Evolutionary conservation across 2,888 invertebrate genomes (phyloP), one percentile per base, ranked within the genome.

Genomic region (Atrina japonica): DNA sequence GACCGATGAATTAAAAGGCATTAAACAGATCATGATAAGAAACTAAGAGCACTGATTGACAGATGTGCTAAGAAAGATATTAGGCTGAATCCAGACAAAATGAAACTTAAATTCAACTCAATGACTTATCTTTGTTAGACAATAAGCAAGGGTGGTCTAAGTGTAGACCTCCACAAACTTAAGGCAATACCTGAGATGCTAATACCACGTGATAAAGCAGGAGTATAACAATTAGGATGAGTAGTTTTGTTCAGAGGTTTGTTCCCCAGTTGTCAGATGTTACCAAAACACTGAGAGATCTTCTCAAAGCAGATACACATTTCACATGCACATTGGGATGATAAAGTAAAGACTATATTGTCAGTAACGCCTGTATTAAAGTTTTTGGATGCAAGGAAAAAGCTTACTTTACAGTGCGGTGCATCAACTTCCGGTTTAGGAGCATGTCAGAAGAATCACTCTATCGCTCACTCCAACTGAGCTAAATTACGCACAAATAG

Each of bases 371-470:
- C 71, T 27, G 58, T 68, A 0, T 25, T 75, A 29, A 30, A 23
- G 11, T 50, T 21, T 25, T 50, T 50, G 14, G 50, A 53, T 41
- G n/a, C 41, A 63, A n/a, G 21, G 23, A 50, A 50, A 47, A 29
- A 30, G 40, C 45, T 35, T 41, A 21, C 65, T 25, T 43, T 76
- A 5, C 61, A 75, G 50, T 64, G 67, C 58, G 76, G 80, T 61
- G 64, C 70, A 1, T 67, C 65, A 1, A 27, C 68, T 35, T 41
- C 40, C n/a, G 77, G 81, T 9, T 25, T 76, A 11, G 78, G 77
- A 9, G 71, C 75, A 21, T 72, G 71, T 25, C 81, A 79, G 45
- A 73, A 74, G 16, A 71, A 71, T 23, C 66, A 76, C 69, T 11
- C 50, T 73, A 30, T 29, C 79, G 23, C 43, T 82, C 5, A 76